Evolutionary conservation across 1,140 invertebrate species (phyloP), one percentile per base, ranked within the genome.

Genomic region (Dendroctonus ponderosae): DNA sequence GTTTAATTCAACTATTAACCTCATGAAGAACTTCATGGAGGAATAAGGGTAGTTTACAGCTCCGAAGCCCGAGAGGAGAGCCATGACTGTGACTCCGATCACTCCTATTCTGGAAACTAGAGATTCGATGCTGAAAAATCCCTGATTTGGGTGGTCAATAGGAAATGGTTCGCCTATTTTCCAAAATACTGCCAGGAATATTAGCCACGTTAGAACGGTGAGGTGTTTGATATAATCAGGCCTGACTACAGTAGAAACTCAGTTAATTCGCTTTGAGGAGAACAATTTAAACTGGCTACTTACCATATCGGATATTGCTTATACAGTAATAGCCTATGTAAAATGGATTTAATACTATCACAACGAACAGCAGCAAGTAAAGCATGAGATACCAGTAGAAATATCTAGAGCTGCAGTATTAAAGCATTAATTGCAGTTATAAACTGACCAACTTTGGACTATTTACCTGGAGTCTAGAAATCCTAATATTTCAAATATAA

Each of bases 11-110:
- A 46, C 15, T 51, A 14, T 57, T 37, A 58, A 93, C 87, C 93
- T 89, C 82, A 98, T 96, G 81, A 99, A 99, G 78, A 96, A 96
- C 53, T 94, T 88, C 97, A 99, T 99, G 39, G 94, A 99, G 5
- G 96, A 97, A 78, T 99, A 99, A 0, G 98, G 98, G 82, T 97
- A 99, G 81, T 99, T 99, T 7, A 99, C 97, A 70, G 98, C 98
- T 89, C 98, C 97, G 85, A 99, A 99, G 37, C 98, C 97, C 7
- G 97, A 99, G 1, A 99, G 82, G 42, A 99, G 82, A 0, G 97
- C 97, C 96, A 99, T 99, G 3, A 99, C 91, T 11, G 98, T 99
- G 0, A 99, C 98, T n/a, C 96, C 96, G 75, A 98, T 96, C 5
- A 98, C 93, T 53, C 96, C 96, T 71, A 98, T 89, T 78, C 98